phyloP scores from a whole-genome alignment of 2,113 vertebrate genomes.

The Cinclus mexicanus region DNA sequence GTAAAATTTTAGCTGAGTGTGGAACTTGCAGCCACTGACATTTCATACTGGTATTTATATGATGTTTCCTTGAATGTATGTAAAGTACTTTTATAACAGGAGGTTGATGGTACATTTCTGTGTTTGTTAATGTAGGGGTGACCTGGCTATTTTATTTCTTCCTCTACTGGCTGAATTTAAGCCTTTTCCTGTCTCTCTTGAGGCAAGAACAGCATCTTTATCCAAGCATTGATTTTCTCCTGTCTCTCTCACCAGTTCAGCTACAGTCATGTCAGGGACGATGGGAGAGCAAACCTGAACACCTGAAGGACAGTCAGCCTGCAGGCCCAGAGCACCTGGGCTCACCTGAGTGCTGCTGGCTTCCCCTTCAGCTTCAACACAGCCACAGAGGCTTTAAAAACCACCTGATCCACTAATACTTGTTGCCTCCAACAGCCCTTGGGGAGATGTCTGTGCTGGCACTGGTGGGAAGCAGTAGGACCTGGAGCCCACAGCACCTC shows the following conservation, averaged over 20 bases:
- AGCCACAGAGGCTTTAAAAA: background rate
- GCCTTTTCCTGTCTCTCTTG: background rate
- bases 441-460: background rate
- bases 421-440: background rate
- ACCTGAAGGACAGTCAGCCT: background rate
- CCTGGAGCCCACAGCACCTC: background rate
- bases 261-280: background rate
- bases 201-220: background rate
- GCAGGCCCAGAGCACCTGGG: background rate
- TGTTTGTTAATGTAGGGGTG: conserved; percentile 49
- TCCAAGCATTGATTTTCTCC: background rate
- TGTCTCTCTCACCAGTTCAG: background rate
- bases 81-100: conserved; percentile 50
- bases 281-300: background rate
- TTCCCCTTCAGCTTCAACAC: background rate
- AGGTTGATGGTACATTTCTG: conserved; percentile 41
- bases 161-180: conserved; percentile 22
- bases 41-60: conserved; percentile 56
- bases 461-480: background rate
- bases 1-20: background rate
- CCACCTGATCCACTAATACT: background rate
- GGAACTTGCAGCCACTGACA: conserved; percentile 24
- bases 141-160: conserved; percentile 41
- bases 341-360: background rate
- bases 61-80: conserved; percentile 45